phyloP scores from a whole-genome alignment of 2,797 vertebrate species.

The Sebastolobus altivelis region DNA sequence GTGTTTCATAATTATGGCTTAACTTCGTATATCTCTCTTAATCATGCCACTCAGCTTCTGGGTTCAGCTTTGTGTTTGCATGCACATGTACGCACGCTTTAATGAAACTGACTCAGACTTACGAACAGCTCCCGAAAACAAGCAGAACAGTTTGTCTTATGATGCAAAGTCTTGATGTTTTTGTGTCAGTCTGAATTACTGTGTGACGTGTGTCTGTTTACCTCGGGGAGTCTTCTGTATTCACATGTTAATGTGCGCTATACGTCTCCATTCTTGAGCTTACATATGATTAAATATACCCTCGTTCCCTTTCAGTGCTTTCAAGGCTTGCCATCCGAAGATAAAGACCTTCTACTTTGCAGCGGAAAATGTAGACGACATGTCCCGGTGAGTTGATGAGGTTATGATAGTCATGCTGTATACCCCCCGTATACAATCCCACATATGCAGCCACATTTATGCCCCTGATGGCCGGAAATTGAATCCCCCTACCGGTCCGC shows the following conservation, averaged over 20 bases:
- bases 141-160: constrained; percentile 17
- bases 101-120: constrained; percentile 22
- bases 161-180: constrained; percentile 34
- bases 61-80: constrained; percentile 14
- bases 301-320: constrained; percentile 87
- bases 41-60: constrained; percentile 13
- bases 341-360: constrained; percentile 99
- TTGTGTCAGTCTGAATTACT: constrained; percentile 27
- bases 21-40: constrained; percentile 10
- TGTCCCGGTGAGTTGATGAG: constrained; percentile 93
- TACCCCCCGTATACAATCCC: constrained; percentile 35
- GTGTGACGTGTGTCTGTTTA: constrained; percentile 18
- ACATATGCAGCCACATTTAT: constrained; percentile 32
- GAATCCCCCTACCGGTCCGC: constrained; percentile 29
- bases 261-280: constrained; percentile 32
- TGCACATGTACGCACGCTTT: not conserved
- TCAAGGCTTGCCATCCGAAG: constrained; percentile 99
- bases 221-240: constrained; percentile 24
- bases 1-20: constrained; percentile 12
- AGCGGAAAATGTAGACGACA: constrained; percentile 98
- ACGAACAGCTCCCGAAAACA: not conserved
- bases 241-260: constrained; percentile 63
- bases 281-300: constrained; percentile 52
- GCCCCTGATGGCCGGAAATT: constrained; percentile 38
- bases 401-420: constrained; percentile 38